Conservation (phyloP, 2,113 vertebrate genomes). For the Bos taurus region DNA sequence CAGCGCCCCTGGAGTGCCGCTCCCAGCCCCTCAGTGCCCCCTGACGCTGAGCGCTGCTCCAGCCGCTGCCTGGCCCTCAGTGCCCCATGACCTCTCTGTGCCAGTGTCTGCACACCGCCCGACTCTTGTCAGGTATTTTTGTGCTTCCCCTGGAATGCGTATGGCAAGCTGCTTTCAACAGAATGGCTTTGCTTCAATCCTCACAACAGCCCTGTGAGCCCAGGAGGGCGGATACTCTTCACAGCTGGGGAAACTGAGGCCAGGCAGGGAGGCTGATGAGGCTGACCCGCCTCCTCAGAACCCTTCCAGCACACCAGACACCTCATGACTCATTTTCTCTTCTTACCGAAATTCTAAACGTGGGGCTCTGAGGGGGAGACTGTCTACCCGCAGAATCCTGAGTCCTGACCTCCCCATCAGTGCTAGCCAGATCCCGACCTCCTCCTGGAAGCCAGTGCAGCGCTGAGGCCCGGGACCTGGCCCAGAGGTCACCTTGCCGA, state of each 20-base stretch:
- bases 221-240: neutral
- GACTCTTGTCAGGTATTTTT: neutral
- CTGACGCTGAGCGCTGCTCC: rapidly evolving
- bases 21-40: neutral
- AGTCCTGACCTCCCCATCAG: neutral
- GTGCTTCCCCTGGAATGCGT: neutral
- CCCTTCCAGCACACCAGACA: neutral
- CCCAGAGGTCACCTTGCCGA: neutral
- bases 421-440: neutral
- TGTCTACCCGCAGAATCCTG: neutral
- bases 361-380: neutral
- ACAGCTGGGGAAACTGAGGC: neutral
- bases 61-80: too few relatives aligned
- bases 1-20: rapidly evolving
- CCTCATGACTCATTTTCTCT: neutral
- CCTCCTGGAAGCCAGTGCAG: neutral
- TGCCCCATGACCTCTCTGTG: neutral
- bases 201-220: neutral
- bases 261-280: neutral
- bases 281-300: neutral
- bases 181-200: rapidly evolving
- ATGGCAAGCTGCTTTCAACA: neutral
- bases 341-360: neutral
- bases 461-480: neutral
- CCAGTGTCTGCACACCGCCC: rapidly evolving